These are phyloP conservation scores for Cryptotermes secundus DNA, from an alignment of 1,140 invertebrate species.

Conservation along the genomic window DNA sequence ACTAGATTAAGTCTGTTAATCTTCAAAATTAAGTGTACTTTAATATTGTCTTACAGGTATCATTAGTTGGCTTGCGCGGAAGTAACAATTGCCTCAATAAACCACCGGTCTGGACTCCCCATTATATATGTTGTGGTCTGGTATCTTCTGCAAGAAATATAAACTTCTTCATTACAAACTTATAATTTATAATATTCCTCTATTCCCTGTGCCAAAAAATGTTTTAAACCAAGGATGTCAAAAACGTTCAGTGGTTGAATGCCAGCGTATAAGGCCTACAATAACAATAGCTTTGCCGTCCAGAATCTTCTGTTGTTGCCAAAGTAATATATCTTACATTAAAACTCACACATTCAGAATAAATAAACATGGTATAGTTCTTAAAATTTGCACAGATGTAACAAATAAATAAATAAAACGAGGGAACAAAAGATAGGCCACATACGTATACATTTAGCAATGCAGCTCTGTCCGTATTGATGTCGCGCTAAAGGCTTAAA, in stretches of 20 bases:
- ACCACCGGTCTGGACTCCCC: neutral
- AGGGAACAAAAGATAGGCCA: no score
- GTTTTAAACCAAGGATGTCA: neutral
- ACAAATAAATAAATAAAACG: no score
- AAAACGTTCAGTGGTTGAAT: neutral
- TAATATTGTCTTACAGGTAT: neutral
- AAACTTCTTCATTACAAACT: neutral
- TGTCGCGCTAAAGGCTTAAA: no score
- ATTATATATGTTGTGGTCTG: neutral
- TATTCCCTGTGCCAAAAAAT: neutral
- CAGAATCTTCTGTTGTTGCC: no score
- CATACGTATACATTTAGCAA: no score
- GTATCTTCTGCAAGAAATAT: neutral
- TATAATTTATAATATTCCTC: neutral
- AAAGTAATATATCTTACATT: no score
- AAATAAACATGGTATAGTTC: no score
- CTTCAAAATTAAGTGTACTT: neutral
- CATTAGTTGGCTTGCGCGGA: neutral
- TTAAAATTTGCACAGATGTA: no score
- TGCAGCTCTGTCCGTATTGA: no score
- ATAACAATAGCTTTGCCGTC: no score
- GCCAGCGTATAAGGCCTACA: no score
- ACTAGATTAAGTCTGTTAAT: slow-evolving; percentile 2
- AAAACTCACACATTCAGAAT: no score
- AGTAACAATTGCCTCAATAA: neutral